phyloP scores from a whole-genome alignment of 2,888 invertebrate genomes.

The Meteorus cinctellus region DNA sequence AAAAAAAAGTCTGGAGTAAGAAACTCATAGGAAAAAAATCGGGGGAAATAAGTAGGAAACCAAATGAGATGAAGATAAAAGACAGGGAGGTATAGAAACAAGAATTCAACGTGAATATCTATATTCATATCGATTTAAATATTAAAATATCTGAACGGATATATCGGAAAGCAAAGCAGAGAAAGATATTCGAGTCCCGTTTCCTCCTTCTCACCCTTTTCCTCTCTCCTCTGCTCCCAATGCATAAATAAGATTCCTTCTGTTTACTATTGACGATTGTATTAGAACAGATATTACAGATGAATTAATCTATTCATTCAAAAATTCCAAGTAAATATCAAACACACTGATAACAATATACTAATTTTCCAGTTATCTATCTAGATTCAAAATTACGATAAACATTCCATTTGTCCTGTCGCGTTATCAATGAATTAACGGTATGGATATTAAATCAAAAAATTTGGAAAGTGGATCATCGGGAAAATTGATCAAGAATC shows the following conservation, averaged over 20 bases:
- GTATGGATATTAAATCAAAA: not conserved
- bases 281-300: not conserved
- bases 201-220: not conserved
- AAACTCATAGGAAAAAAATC: not conserved
- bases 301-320: not conserved
- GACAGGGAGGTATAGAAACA: not conserved
- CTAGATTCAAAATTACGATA: no score
- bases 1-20: not conserved
- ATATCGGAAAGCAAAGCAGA: slow-evolving; percentile 1
- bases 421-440: not conserved
- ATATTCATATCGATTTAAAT: not conserved
- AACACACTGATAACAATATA: not conserved
- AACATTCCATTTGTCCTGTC: no score
- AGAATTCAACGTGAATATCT: not conserved
- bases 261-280: slow-evolving; percentile 3
- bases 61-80: not conserved
- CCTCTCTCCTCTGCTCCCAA: not conserved
- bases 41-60: not conserved
- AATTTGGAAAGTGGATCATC: slow-evolving; percentile 13
- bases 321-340: not conserved
- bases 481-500: not conserved
- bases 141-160: not conserved
- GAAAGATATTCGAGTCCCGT: slow-evolving; percentile 1
- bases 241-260: not conserved
- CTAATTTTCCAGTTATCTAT: no score